These are phyloP conservation scores for Aphelinus certus DNA, from an alignment of 1,140 invertebrate species.

Conservation along the genomic window DNA sequence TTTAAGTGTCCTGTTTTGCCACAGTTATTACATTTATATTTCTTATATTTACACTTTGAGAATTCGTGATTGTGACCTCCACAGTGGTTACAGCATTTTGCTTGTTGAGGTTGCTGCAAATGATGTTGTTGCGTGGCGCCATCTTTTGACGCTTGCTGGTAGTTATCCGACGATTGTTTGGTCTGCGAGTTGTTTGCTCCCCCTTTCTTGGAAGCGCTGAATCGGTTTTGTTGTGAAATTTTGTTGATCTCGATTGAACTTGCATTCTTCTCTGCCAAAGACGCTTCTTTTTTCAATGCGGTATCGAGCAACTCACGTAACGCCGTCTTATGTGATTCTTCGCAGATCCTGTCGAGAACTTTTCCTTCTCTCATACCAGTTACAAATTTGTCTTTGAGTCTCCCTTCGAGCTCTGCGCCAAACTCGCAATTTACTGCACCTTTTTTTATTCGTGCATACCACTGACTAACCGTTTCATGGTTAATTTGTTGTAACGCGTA, in stretches of 20 bases:
- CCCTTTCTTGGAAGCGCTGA: not conserved
- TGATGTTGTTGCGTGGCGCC: not conserved
- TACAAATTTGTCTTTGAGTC: constrained; percentile 44
- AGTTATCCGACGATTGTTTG: not conserved
- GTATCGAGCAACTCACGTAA: constrained; percentile 27
- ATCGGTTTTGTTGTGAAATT: not conserved
- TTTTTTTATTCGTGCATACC: constrained; percentile 44
- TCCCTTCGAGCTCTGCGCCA: constrained; percentile 36
- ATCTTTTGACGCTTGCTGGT: not conserved
- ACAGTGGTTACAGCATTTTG: constrained; percentile 2
- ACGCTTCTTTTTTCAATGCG: constrained; percentile 35
- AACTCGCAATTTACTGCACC: constrained; percentile 42
- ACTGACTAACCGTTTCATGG: constrained; percentile 42
- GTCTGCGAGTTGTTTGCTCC: not conserved
- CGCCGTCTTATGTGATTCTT: constrained; percentile 20
- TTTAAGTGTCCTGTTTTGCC: not conserved
- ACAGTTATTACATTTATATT: constrained; percentile 13
- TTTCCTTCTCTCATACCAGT: constrained; percentile 29
- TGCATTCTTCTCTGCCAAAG: constrained; percentile 18
- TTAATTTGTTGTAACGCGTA: constrained; percentile 40
- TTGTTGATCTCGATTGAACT: constrained; percentile 9
- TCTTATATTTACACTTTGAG: constrained; percentile 26
- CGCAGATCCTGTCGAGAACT: constrained; percentile 41
- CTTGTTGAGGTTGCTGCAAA: not conserved
- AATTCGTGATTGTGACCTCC: constrained; percentile 16